These are phyloP conservation scores for Apocheima hispidaria DNA, from an alignment of 2,888 invertebrate species.

Conservation along the genomic window DNA sequence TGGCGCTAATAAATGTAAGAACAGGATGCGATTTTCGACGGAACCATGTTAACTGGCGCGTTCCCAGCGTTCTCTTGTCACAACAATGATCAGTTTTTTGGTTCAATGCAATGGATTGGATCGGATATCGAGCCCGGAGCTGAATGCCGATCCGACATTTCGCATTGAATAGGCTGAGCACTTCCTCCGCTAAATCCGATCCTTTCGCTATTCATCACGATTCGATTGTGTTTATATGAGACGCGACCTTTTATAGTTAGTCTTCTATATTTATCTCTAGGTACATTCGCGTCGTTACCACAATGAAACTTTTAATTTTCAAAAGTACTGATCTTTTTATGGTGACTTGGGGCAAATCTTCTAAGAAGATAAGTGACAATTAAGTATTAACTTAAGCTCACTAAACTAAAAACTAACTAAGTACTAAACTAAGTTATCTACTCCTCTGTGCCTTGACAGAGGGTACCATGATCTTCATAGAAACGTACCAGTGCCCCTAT, in stretches of 20 bases:
- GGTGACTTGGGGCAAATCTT: too few species aligned
- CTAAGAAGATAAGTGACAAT: too few species aligned
- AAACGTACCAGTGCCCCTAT: too few species aligned
- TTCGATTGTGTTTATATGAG: conserved; percentile 41
- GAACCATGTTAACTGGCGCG: conserved; percentile 76
- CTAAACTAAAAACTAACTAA: too few species aligned
- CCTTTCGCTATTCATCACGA: conserved; percentile 56
- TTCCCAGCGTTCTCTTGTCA: conserved; percentile 74
- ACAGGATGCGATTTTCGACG: conserved; percentile 82
- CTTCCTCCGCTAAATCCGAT: conserved; percentile 67
- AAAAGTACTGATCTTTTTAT: neutral
- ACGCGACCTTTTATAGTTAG: conserved; percentile 9
- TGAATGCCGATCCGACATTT: conserved; percentile 56
- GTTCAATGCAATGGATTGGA: conserved; percentile 66
- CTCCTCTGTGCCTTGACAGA: too few species aligned
- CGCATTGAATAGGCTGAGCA: conserved; percentile 63
- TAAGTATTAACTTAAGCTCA: too few species aligned
- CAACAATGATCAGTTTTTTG: conserved; percentile 64
- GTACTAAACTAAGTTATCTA: too few species aligned
- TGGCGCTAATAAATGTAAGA: conserved; percentile 76
- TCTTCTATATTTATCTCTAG: neutral
- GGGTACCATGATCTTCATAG: too few species aligned
- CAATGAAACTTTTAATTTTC: neutral
- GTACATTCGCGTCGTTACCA: neutral
- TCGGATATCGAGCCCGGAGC: conserved; percentile 69